Evolutionary conservation across 2,888 invertebrate species (phyloP).

Genomic region (Luffia ferchaultella): DNA sequence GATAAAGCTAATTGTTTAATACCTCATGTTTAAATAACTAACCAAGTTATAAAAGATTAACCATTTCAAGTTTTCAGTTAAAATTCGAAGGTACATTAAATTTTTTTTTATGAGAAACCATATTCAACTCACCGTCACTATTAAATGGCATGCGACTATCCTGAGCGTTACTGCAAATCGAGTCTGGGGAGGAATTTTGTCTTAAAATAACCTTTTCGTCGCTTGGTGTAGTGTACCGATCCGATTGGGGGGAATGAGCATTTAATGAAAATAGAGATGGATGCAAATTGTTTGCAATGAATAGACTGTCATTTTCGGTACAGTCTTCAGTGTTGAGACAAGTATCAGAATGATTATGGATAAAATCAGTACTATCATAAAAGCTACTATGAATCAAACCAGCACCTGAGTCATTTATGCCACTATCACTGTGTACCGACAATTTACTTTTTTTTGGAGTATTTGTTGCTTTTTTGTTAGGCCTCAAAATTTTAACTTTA

Average conservation of each 20-base stretch:
- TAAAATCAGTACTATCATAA: slow-evolving; percentile 37
- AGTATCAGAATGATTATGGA: slow-evolving; percentile 54
- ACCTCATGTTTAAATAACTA: too few relatives aligned
- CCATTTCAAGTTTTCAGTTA: too few relatives aligned
- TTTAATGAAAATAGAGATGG: slow-evolving; percentile 11
- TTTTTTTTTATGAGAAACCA: slow-evolving; percentile 15
- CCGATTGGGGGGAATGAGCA: not conserved
- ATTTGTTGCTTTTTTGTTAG: slow-evolving; percentile 23
- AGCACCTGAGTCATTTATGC: slow-evolving; percentile 34
- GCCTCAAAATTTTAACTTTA: slow-evolving; percentile 48
- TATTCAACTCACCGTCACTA: not conserved
- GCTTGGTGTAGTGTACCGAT: too few relatives aligned
- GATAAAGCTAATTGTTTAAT: too few relatives aligned
- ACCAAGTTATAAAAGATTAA: too few relatives aligned
- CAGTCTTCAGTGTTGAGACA: slow-evolving; percentile 45
- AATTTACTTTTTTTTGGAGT: slow-evolving; percentile 11
- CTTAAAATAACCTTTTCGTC: not conserved
- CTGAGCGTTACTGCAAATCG: slow-evolving; percentile 28
- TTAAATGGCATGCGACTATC: slow-evolving; percentile 14
- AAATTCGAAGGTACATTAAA: not conserved
- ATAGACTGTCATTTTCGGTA: slow-evolving; percentile 32
- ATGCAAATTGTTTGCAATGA: slow-evolving; percentile 25
- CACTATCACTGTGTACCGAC: slow-evolving; percentile 24
- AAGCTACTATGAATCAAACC: slow-evolving; percentile 22
- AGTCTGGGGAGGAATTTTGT: slow-evolving; percentile 18